Base-by-base conservation (phyloP, 1,140 invertebrate species). In the Saxidomus purpurata region DNA sequence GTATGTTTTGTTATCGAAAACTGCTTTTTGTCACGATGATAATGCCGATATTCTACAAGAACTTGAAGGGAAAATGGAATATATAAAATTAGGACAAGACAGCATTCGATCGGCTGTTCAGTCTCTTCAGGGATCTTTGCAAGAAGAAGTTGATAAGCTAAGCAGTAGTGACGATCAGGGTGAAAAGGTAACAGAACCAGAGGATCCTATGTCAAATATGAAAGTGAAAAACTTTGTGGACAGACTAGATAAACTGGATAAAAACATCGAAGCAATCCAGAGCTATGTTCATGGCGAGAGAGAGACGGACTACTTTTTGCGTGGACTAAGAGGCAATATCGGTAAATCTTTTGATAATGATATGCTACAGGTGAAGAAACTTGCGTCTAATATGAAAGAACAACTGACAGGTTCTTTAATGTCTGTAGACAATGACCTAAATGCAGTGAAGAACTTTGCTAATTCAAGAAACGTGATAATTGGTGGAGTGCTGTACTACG, bases 391-490 rank as follows among this genome's bases (percentile, higher is more conserved):
- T 1, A 49, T 85, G 63, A 69, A n/a, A 19, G n/a, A 47, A 11
- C 47, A 74, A 28, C 28, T 85, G 3, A 69, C 49, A n/a, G 47
- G 36, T 8, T 49, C 49, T 13, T 34, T 87, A 38, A 34, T 0
- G 9, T 28, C 43, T 28, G 74, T 67, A 61, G 25, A 28, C 36
- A 11, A 67, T 28, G 38, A 77, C 8, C 22, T 79, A 13, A 55
- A n/a, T n/a, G 49, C 47, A 17, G 52, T 79, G 22, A 55, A 87
- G 25, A 13, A 38, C 9, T 36, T 47, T 55, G 52, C 85, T 11
- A 79, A 87, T 59, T 38, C 69, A 15, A 49, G 85, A 61, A 87
- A 87, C 31, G 85, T 87, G 0, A 59, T 87, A 3, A 49, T 87
- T 13, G 71, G 71, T 11, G 85, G 69, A 13, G 38, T 87, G 8